Evolutionary conservation across 2,888 invertebrate genomes (phyloP), one percentile per base, ranked within the genome.

Genomic region (Neuroscelio doddi): DNA sequence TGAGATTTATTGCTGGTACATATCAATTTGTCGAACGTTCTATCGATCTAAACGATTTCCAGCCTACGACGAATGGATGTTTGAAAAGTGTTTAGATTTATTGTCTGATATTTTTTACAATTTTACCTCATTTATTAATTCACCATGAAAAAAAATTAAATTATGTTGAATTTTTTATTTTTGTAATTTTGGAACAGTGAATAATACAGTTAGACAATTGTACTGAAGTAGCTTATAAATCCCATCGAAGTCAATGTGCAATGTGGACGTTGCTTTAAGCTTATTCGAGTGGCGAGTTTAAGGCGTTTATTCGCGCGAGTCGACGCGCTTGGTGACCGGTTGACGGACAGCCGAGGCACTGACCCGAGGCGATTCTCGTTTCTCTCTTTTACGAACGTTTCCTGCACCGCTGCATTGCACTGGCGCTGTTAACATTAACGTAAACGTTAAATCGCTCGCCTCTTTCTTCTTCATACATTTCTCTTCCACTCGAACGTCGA

Each of bases 341-440:
- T 75, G 76, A 76, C 68, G 69, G 73, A 75, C 74, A 73, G 71
- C 66, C 67, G 58, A 75, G 74, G 69, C 74, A 74, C 67, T 75
- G 74, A 76, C 74, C 74, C 70, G 69, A 69, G 70, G 68, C 69
- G 57, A 46, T 71, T 68, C 64, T 71, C 67, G 63, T 69, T 71
- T 59, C 53, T 70, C 64, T 68, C 55, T 62, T 68, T 70, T 51
- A 41, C 65, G 55, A 55, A 58, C 63, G 67, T 64, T 69, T 63
- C 64, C 68, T 67, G 69, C 65, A 56, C 67, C 27, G 16, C 10
- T 14, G 27, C 41, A 24, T 16, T 66, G 69, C 64, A 56, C 66
- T 53, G 38, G 53, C 42, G 39, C 45, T 38, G 58, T 29, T 49
- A 44, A 45, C 51, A 59, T 56, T 61, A 59, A 62, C 57, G 57